phyloP scores from a whole-genome alignment of 2,888 invertebrate species.

The Andrena bicolor region DNA sequence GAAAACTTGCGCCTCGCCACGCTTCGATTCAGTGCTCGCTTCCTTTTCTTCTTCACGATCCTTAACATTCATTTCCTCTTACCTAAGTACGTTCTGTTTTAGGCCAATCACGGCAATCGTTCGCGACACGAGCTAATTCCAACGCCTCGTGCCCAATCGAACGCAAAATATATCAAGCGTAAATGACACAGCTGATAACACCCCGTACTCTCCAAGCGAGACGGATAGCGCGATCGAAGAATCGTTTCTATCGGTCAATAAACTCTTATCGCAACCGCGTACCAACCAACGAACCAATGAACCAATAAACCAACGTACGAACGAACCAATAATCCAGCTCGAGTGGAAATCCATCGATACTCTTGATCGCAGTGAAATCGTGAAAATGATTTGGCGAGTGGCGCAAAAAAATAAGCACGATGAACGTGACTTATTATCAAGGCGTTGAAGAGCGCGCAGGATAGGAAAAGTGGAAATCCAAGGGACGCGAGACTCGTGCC shows the following conservation, averaged over 20 bases:
- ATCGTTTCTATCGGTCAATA: constrained; percentile 69
- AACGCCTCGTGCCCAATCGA: neutral
- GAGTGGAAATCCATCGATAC: constrained; percentile 10
- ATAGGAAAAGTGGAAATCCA: neutral
- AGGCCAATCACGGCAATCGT: no score
- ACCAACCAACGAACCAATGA: constrained; percentile 9
- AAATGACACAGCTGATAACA: constrained; percentile 18
- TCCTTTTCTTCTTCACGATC: no score
- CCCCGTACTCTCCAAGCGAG: constrained; percentile 17
- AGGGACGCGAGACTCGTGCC: constrained; percentile 52
- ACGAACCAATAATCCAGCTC: neutral
- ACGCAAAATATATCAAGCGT: neutral
- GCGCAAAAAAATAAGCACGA: neutral
- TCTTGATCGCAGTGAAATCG: constrained; percentile 4
- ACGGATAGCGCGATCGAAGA: constrained; percentile 45
- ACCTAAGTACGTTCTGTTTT: no score
- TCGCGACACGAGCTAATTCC: neutral
- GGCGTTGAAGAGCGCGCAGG: neutral
- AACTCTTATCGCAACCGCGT: constrained; percentile 64
- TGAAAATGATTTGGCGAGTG: neutral
- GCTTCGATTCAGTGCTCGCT: no score
- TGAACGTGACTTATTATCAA: neutral
- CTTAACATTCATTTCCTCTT: no score
- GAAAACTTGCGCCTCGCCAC: neutral
- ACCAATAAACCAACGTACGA: no score